Conservation (phyloP, 2,888 invertebrate genomes). For the Merodon equestris region DNA sequence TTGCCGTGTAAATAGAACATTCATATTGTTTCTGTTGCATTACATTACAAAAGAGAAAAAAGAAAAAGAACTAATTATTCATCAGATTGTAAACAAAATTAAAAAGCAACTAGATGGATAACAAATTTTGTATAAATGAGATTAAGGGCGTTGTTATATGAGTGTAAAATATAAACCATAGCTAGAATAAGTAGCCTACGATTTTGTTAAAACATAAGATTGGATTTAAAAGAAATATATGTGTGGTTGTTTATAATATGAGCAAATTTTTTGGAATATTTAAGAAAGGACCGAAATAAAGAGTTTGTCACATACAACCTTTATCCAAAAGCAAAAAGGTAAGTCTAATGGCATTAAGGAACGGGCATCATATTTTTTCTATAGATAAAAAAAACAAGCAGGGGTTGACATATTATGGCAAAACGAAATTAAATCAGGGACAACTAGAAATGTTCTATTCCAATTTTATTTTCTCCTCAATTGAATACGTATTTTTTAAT, state of each 20-base stretch:
- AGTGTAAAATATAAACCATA: conserved; percentile 35
- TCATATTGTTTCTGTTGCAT: neutral
- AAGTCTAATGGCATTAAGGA: too few relatives aligned
- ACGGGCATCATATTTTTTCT: too few relatives aligned
- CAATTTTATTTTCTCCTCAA: too few relatives aligned
- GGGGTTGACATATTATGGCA: too few relatives aligned
- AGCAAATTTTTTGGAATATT: too few relatives aligned
- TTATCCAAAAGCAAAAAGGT: too few relatives aligned
- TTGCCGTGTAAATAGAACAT: conserved; percentile 33
- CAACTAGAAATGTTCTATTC: too few relatives aligned
- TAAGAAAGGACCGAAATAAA: too few relatives aligned
- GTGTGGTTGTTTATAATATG: neutral
- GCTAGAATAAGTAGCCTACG: conserved; percentile 52
- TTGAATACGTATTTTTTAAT: too few relatives aligned
- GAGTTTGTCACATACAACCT: too few relatives aligned
- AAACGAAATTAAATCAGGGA: too few relatives aligned
- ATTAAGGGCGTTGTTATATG: conserved; percentile 29
- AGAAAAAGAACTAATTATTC: conserved; percentile 32
- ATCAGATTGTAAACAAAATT: conserved; percentile 2
- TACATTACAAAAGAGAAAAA: conserved; percentile 22
- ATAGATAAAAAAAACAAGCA: too few relatives aligned
- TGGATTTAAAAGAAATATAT: conserved; percentile 11
- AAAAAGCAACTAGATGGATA: conserved; percentile 22
- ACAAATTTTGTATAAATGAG: conserved; percentile 61
- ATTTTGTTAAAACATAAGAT: conserved; percentile 58